phyloP scores from a whole-genome alignment of 2,888 invertebrate genomes.

The Noctua pronuba region DNA sequence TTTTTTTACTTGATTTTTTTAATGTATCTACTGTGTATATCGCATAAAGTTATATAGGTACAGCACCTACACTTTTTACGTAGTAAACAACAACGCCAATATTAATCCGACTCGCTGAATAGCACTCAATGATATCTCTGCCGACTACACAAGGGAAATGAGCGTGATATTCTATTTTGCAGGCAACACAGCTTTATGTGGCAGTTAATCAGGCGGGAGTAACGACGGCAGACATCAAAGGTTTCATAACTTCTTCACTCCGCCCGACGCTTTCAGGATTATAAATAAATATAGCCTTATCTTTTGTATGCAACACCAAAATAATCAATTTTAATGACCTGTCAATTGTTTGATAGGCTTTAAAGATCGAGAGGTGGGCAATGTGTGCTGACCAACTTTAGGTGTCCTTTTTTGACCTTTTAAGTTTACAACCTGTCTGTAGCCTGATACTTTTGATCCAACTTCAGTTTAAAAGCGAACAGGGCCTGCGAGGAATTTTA shows the following conservation, averaged over 20 bases:
- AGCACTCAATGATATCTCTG: constrained; percentile 54
- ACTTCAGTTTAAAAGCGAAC: not conserved
- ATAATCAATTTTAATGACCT: constrained; percentile 24
- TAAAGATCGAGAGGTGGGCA: not conserved
- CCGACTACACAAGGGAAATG: constrained; percentile 59
- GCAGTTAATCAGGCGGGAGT: constrained; percentile 64
- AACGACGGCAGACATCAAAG: constrained; percentile 65
- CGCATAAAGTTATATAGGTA: not conserved
- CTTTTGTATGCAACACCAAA: constrained; percentile 22
- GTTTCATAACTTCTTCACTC: constrained; percentile 62
- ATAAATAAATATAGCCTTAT: constrained; percentile 40
- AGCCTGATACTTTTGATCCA: constrained; percentile 1
- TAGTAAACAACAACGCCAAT: constrained; percentile 16
- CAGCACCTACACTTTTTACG: not conserved
- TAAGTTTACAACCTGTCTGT: not conserved
- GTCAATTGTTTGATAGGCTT: not conserved
- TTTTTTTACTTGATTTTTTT: not conserved
- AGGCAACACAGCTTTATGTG: constrained; percentile 47
- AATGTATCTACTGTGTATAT: not conserved
- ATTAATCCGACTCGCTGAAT: constrained; percentile 24
- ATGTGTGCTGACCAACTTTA: too few relatives aligned
- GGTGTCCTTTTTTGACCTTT: not conserved
- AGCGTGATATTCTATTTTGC: constrained; percentile 55
- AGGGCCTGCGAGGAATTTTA: too few relatives aligned
- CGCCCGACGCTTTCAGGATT: constrained; percentile 37